phyloP scores from a whole-genome alignment of 2,797 vertebrate species.

The Halcyon leucocephala region DNA sequence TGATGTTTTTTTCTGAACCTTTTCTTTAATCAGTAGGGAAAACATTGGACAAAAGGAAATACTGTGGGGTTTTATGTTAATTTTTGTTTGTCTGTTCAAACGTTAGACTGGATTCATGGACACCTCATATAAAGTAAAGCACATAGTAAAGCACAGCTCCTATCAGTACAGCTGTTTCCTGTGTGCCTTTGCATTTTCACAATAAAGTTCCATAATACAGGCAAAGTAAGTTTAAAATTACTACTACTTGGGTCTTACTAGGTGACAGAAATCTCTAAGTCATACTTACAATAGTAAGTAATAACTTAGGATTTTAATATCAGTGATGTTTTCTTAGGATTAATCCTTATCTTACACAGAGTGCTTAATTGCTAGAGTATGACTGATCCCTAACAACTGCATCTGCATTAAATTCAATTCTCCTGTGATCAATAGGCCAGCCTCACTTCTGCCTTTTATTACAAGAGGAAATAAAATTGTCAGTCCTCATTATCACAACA shows the following conservation, averaged over 20 bases:
- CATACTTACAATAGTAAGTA: background rate
- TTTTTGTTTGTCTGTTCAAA: background rate
- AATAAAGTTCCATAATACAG: background rate
- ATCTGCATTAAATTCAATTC: background rate
- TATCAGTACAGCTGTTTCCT: background rate
- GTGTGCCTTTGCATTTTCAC: background rate
- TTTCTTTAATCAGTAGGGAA: background rate
- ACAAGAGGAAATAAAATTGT: background rate
- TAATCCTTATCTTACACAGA: background rate
- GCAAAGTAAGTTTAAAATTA: background rate
- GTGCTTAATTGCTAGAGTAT: background rate
- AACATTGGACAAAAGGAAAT: background rate
- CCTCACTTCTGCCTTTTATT: background rate
- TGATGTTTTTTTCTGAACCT: background rate
- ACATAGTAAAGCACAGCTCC: background rate
- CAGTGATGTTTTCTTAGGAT: background rate
- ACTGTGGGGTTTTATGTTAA: background rate
- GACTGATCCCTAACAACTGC: background rate
- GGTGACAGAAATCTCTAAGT: background rate
- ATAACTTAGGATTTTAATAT: background rate
- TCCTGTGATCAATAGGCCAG: background rate
- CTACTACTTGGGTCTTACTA: background rate
- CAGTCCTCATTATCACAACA: background rate
- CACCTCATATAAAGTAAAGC: background rate
- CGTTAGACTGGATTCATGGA: background rate